Conservation (phyloP, 2,888 invertebrate species). For the Cotesia congregata region DNA sequence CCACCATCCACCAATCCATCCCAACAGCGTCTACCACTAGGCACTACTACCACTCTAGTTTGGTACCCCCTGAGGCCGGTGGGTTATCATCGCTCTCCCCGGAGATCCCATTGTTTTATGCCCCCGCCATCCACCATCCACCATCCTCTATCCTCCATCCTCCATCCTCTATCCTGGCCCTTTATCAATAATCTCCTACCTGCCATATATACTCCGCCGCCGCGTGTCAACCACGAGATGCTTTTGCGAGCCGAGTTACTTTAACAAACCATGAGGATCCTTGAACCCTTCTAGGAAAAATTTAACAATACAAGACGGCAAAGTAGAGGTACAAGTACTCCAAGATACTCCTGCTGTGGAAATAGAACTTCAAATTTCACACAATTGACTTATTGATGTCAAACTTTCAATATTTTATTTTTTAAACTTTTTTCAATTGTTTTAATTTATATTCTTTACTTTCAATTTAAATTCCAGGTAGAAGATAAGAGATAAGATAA, state of each 20-base stretch:
- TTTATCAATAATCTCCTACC: constrained; percentile 40
- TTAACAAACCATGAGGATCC: not conserved
- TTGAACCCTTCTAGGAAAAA: not conserved
- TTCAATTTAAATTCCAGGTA: no score
- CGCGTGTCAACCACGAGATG: constrained; percentile 27
- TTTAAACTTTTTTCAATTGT: no score
- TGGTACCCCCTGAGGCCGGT: constrained; percentile 25
- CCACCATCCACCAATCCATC: not conserved
- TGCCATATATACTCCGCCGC: constrained; percentile 16
- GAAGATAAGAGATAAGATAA: no score
- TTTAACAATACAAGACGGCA: not conserved
- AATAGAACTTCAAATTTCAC: no score
- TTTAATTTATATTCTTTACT: no score
- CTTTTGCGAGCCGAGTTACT: not conserved
- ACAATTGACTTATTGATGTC: no score
- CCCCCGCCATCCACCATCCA: constrained; percentile 37
- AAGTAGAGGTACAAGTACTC: not conserved
- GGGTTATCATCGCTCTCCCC: constrained; percentile 42
- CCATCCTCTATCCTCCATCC: constrained; percentile 37
- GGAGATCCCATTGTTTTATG: constrained; percentile 42
- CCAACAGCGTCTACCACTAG: not conserved
- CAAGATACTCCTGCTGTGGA: not conserved
- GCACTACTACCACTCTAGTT: constrained; percentile 16
- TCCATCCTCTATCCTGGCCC: constrained; percentile 37
- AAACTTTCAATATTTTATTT: no score